Conservation (phyloP, 2,888 invertebrate species). For the Malthinus flaveolus region DNA sequence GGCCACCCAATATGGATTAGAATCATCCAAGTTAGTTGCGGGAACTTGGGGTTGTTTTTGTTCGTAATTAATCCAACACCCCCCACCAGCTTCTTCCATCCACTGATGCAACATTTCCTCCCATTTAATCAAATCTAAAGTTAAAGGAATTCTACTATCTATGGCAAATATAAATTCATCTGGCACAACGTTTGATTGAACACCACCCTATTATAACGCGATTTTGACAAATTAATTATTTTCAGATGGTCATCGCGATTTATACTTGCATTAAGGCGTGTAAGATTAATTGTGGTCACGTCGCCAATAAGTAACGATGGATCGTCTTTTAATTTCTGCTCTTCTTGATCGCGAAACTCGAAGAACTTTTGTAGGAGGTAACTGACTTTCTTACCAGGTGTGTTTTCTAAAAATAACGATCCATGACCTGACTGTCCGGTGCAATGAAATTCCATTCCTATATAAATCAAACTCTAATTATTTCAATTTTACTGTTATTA, state of each 20-base stretch:
- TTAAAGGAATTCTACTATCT: conserved; percentile 72
- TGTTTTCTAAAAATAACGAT: conserved; percentile 48
- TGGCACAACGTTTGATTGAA: conserved; percentile 90
- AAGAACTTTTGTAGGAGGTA: background rate
- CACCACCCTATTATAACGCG: conserved; percentile 66
- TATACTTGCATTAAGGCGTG: background rate
- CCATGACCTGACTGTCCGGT: conserved; percentile 67
- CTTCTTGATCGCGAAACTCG: background rate
- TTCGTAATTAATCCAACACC: conserved; percentile 58
- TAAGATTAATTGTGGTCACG: conserved; percentile 2
- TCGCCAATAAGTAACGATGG: background rate
- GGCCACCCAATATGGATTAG: conserved; percentile 64
- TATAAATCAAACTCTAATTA: conserved; percentile 53
- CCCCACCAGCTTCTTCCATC: conserved; percentile 63
- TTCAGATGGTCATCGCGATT: no score
- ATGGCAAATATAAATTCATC: conserved; percentile 75
- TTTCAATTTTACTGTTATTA: conserved; percentile 54
- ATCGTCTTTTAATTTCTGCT: background rate
- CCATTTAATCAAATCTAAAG: conserved; percentile 64
- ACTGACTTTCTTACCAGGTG: background rate
- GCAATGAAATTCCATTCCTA: conserved; percentile 72
- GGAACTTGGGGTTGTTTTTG: conserved; percentile 58
- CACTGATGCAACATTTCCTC: conserved; percentile 54
- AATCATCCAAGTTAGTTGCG: conserved; percentile 57
- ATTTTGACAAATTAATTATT: no score